Base-by-base conservation (phyloP, 2,797 vertebrate species). In the Thunnus albacares region DNA sequence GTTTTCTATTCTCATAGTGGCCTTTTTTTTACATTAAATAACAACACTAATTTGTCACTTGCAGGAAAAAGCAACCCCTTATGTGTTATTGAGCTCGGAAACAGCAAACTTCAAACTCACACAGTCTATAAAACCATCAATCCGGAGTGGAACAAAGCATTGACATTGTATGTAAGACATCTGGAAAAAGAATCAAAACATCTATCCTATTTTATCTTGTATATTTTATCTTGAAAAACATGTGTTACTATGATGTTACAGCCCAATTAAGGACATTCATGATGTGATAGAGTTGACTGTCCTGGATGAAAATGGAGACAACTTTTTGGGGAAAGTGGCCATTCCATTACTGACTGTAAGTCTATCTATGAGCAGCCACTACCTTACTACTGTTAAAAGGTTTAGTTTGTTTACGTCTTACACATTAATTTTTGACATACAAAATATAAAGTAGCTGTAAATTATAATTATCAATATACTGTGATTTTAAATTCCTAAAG, bases 131-230 rank as follows among this genome's bases (percentile, higher is more conserved):
- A 98, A 93, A 97, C 94, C 55, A 89, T 97, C 78, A 98, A 98
- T 84, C 98, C 98, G 0, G 97, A 98, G 85, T 99, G 98, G 98
- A 97, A 96, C 94, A 97, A 97, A 95, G 96, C 96, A 59, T 95
- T 99, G 73, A 97, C 98, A 0, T 96, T 99, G 98, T 99, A 91
- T 97, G 97, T 93, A 71, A n/a, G 53, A 73, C 3, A 30, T 14
- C 1, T 41, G 1, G 1, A 3, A 20, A 73, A 11, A 58, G 64
- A 61, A 61, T 17, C 22, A 49, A 14, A 20, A 24, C 18, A 13
- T 59, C 3, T 33, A 0, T 60, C 6, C 5, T 8, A 1, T 18
- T 87, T 85, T 86, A 80, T 61, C 28, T 28, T 61, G 8, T 12
- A 2, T 20, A 15, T 35, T 65, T 68, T 11, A 41, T 61, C 66